phyloP scores from a whole-genome alignment of 1,140 invertebrate species.

The Pygmarrhopalites habei region DNA sequence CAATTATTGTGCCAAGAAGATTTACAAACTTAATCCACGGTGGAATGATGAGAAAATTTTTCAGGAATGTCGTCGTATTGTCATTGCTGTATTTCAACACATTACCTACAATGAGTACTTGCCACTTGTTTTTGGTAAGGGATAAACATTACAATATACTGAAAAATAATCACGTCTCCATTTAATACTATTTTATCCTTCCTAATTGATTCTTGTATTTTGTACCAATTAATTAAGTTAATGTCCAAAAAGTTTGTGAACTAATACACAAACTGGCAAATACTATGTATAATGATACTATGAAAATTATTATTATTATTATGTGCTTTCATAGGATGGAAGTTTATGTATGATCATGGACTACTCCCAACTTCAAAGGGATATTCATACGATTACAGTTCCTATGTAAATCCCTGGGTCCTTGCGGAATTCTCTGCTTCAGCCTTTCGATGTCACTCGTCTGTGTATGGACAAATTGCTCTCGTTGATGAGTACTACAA shows the following conservation, averaged over 20 bases:
- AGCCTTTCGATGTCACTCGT: conserved; percentile 50
- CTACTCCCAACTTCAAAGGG: conserved; percentile 39
- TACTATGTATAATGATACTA: too few relatives aligned
- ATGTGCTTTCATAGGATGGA: conserved; percentile 38
- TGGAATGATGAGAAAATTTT: conserved; percentile 48
- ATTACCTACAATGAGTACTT: conserved; percentile 45
- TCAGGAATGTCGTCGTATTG: conserved; percentile 52
- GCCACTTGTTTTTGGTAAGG: conserved; percentile 33
- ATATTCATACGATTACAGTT: conserved; percentile 43
- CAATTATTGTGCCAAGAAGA: conserved; percentile 43
- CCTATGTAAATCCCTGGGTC: conserved; percentile 44
- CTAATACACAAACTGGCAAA: too few relatives aligned
- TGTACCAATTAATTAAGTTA: too few relatives aligned
- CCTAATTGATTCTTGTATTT: too few relatives aligned
- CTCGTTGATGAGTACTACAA: conserved; percentile 31
- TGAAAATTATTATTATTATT: too few relatives aligned
- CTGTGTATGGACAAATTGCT: conserved; percentile 35
- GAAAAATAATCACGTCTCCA: too few relatives aligned
- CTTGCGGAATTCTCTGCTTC: conserved; percentile 49
- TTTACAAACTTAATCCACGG: conserved; percentile 43
- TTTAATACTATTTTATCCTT: too few relatives aligned
- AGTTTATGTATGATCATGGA: conserved; percentile 41
- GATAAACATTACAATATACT: too few relatives aligned
- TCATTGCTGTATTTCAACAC: conserved; percentile 49
- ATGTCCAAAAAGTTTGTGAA: too few relatives aligned